These are phyloP conservation scores for Ctena decussata DNA, from an alignment of 2,888 invertebrate species.

Conservation along the genomic window DNA sequence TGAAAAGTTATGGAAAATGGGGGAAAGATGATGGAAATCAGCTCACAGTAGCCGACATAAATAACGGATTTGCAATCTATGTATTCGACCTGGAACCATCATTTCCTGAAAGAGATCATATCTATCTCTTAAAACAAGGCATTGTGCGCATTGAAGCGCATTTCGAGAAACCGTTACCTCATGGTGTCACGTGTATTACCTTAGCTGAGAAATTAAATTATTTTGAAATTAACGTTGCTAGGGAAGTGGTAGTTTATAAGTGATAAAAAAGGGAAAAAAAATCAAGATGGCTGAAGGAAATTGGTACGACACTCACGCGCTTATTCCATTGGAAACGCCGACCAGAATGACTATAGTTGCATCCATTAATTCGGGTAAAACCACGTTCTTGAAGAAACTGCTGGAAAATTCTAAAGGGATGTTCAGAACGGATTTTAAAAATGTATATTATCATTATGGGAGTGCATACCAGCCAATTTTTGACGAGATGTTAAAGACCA, in stretches of 20 bases:
- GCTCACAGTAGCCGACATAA: slow-evolving; percentile 8
- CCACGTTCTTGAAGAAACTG: neutral
- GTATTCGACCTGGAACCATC: slow-evolving; percentile 35
- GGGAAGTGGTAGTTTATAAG: slow-evolving; percentile 28
- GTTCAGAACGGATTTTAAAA: neutral
- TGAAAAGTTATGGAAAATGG: slow-evolving; percentile 14
- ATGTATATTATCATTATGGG: slow-evolving; percentile 19
- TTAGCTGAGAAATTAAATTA: slow-evolving; percentile 20
- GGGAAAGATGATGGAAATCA: slow-evolving; percentile 20
- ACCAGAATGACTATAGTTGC: neutral
- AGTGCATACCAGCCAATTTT: slow-evolving; percentile 8
- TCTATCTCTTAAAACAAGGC: slow-evolving; percentile 33
- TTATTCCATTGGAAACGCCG: slow-evolving; percentile 5
- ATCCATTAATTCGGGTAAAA: neutral
- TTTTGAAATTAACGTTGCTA: slow-evolving; percentile 26
- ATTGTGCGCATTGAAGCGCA: slow-evolving; percentile 25
- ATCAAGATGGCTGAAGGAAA: neutral
- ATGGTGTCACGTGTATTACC: slow-evolving; percentile 33
- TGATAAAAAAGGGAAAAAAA: neutral
- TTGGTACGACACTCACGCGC: neutral
- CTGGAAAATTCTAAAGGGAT: neutral
- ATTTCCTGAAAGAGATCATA: slow-evolving; percentile 6
- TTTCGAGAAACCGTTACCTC: slow-evolving; percentile 5
- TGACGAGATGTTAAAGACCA: slow-evolving; percentile 13
- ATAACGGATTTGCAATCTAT: slow-evolving; percentile 27